Percentiles rank a stretch among this genome's conserved stretches.
Conservation (phyloP, 1,140 invertebrate species). For the Drosophila lini region DNA sequence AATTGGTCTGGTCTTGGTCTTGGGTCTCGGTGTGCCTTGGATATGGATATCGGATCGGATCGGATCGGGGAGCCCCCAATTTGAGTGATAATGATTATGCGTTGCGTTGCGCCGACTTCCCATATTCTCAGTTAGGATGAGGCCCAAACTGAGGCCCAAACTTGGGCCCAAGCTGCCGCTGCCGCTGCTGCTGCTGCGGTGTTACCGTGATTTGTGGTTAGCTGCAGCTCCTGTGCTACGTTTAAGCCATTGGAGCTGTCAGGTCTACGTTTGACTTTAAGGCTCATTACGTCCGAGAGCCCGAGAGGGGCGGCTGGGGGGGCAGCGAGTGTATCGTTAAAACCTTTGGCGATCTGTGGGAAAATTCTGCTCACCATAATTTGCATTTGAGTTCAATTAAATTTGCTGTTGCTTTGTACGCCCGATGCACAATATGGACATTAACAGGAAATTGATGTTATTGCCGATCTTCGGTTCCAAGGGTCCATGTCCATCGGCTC, state of each 20-base stretch:
- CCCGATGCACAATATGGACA: conserved; percentile 57
- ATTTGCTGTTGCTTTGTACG: conserved; percentile 29
- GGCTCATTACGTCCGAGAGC: conserved; percentile 63
- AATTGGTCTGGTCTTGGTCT: conserved; percentile 56
- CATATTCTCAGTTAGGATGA: conserved; percentile 51
- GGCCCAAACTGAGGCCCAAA: conserved; percentile 17
- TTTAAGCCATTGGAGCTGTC: conserved; percentile 77
- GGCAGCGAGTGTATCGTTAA: conserved; percentile 59
- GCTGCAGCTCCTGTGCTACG: conserved; percentile 79
- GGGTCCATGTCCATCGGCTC: background rate
- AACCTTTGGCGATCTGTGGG: conserved; percentile 71
- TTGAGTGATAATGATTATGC: conserved; percentile 80
- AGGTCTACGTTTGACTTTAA: conserved; percentile 79
- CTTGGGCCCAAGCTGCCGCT: conserved; percentile 1
- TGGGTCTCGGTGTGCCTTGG: conserved; percentile 6
- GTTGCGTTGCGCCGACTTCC: conserved; percentile 67
- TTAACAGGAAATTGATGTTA: conserved; percentile 56
- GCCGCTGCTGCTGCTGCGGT: conserved; percentile 22
- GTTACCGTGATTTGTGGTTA: conserved; percentile 79
- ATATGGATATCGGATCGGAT: conserved; percentile 23
- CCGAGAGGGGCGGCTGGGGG: background rate
- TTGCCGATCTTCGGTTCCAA: conserved; percentile 15
- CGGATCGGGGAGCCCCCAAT: conserved; percentile 59
- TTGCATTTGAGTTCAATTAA: conserved; percentile 76
- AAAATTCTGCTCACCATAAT: conserved; percentile 75